Base-by-base conservation (phyloP, 2,888 invertebrate species). In the Zhengitettix transpicula region DNA sequence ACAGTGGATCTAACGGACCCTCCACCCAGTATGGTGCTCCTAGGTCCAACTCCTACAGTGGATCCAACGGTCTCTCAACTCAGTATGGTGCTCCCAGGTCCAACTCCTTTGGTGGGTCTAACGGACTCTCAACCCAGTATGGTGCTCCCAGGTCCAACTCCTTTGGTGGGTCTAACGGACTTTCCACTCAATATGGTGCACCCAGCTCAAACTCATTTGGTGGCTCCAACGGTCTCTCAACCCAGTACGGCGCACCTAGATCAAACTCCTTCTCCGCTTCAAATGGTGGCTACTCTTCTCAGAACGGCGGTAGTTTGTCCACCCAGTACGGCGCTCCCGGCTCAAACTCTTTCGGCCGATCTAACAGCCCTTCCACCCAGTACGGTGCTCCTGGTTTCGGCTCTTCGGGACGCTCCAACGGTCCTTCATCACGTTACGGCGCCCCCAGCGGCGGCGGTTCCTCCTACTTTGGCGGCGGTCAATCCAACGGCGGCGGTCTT, bases 171-270 rank as follows among this genome's bases (percentile, higher is more conserved):
- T 59, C 56, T 17, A 53, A 54, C 53, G 55, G 28, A 8, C 64
- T 67, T 10, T 69, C 70, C 11, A 66, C 67, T 63, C 66, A 68
- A 59, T 71, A 71, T 60, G 68, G 71, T n/a, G 63, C 65, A 14
- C 60, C 60, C 10, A 51, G 14, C 14, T 55, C 58, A 17, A 59
- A 54, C 52, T 14, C 59, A 40, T 61, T 58, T 56, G 40, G 55
- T 14, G 15, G 41, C 14, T 1, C 10, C 14, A 40, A 47, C 42
- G 56, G 61, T 14, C 59, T 59, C 1, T 61, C 64, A 42, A 40
- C 52, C 42, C 60, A 62, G 42, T 64, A 64, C 40, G 63, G 65
- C 7, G 57, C 63, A 14, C 62, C 65, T 2, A 10, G 52, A 47
- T 12, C 17, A 8, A 28, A 55, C 44, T 54, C 52, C 11, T 51